phyloP scores from a whole-genome alignment of 2,797 vertebrate species.

The Heteromormyrus szaboi region DNA sequence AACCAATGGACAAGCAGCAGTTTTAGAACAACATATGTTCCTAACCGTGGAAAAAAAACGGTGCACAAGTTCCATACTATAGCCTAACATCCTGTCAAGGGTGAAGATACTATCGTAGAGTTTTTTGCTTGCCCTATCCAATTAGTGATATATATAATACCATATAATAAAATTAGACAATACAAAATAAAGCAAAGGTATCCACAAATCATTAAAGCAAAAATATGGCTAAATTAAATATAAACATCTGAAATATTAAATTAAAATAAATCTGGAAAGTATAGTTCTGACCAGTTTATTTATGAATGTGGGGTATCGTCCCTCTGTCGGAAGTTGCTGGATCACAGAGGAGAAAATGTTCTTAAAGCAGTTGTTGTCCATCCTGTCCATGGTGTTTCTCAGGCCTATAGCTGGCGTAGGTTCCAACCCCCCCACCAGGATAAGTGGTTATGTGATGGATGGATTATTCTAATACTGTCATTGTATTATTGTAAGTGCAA shows the following conservation, averaged over 20 bases:
- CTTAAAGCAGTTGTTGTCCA: background rate
- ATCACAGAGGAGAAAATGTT: background rate
- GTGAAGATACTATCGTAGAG: background rate
- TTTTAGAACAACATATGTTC: background rate
- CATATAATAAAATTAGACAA: background rate
- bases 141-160: background rate
- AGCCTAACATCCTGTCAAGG: background rate
- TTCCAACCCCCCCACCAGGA: background rate
- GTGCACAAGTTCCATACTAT: background rate
- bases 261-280: background rate
- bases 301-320: background rate
- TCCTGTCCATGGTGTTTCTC: background rate
- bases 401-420: background rate
- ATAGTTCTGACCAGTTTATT: background rate
- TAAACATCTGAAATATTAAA: background rate
- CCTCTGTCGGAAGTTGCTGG: background rate
- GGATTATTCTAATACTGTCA: background rate
- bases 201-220: background rate
- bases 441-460: background rate
- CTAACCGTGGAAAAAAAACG: background rate
- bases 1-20: background rate
- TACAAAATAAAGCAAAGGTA: background rate
- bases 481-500: background rate
- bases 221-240: background rate
- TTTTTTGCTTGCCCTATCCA: background rate